Percentiles rank a stretch among this genome's conserved stretches.
phyloP scores from a whole-genome alignment of 2,113 vertebrate genomes.

The Coracopsis vasa region DNA sequence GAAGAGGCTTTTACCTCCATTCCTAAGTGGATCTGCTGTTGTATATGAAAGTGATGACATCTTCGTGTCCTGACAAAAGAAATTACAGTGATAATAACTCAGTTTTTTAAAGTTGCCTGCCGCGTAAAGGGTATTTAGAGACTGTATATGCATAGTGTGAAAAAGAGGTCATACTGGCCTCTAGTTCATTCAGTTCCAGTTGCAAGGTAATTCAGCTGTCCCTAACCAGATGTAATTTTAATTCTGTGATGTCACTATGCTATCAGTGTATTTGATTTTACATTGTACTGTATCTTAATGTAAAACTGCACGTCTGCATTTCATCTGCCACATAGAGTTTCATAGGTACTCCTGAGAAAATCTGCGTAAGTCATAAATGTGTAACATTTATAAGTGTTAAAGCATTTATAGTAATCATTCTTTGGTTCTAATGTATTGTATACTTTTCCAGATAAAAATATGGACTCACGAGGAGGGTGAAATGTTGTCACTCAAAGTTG shows the following conservation, averaged over 20 bases:
- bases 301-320: neutral
- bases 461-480: constrained; percentile 71
- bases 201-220: neutral
- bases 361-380: neutral
- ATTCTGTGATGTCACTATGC: neutral
- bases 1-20: neutral
- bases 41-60: neutral
- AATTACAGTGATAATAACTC: neutral
- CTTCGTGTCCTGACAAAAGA: neutral
- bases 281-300: neutral
- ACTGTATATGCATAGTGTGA: neutral
- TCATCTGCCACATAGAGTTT: neutral
- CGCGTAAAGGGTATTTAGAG: neutral
- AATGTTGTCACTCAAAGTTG: constrained; percentile 72
- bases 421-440: neutral
- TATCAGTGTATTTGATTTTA: neutral
- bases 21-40: neutral
- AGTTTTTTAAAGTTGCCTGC: neutral
- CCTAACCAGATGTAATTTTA: neutral
- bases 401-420: neutral
- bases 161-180: neutral
- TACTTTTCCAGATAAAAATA: constrained; percentile 69
- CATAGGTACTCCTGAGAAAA: neutral
- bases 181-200: neutral
- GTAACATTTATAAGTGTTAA: neutral